These are phyloP conservation scores for Apteryx owenii DNA, from an alignment of 2,113 vertebrate genomes.

Conservation along the genomic window DNA sequence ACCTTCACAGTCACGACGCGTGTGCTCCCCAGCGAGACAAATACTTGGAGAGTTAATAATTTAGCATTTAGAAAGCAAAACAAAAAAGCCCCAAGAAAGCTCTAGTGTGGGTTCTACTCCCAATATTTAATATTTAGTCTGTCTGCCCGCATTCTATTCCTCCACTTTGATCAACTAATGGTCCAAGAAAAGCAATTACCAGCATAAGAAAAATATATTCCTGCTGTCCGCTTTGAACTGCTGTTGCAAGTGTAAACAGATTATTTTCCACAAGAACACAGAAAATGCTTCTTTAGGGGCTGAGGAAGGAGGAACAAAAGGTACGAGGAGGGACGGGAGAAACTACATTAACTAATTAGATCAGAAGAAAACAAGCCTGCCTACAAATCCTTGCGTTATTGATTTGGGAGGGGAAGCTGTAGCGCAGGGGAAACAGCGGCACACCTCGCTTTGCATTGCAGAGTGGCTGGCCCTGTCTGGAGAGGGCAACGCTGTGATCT, in stretches of 20 bases:
- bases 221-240: background rate
- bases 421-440: background rate
- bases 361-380: background rate
- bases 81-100: background rate
- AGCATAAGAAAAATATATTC: slow-evolving; percentile 20
- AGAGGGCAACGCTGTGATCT: fast-evolving
- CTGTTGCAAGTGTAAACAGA: background rate
- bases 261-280: background rate
- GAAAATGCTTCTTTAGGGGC: slow-evolving; percentile 2
- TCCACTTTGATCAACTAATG: slow-evolving; percentile 19
- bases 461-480: background rate
- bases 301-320: background rate
- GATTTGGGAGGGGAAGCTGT: background rate
- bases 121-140: slow-evolving; percentile 13
- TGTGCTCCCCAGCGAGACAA: background rate
- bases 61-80: background rate
- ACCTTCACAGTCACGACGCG: background rate
- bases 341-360: slow-evolving; percentile 14
- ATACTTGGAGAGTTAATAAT: background rate
- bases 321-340: background rate
- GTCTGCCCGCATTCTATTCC: background rate
- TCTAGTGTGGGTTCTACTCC: background rate
- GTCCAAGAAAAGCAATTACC: slow-evolving; percentile 53
- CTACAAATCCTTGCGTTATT: background rate
- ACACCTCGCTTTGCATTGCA: background rate